Percentiles rank a stretch among this genome's conserved stretches.
Evolutionary conservation across 2,888 invertebrate species (phyloP).

Genomic region (Neuroscelio doddi): DNA sequence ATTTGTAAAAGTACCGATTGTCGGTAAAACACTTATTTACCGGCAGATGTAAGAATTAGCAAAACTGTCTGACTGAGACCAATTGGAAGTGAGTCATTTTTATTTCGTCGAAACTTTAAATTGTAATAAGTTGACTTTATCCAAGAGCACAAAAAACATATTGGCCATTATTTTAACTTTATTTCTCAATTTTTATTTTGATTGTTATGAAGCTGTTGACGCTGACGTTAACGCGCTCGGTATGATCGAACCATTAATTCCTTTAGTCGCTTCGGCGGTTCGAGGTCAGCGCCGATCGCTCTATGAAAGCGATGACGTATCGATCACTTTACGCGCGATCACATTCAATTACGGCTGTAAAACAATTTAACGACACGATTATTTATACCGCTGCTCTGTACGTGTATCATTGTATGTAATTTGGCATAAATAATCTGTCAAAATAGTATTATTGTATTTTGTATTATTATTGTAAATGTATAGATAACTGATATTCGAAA

Average conservation of each 20-base stretch:
- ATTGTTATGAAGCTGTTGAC: background rate
- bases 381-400: conserved; percentile 21
- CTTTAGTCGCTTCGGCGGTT: conserved; percentile 19
- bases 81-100: background rate
- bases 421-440: conserved; percentile 33
- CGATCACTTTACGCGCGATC: conserved; percentile 38
- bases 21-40: too few species aligned
- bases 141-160: too few species aligned
- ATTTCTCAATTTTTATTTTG: background rate
- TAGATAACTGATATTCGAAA: too few species aligned
- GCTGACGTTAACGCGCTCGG: background rate
- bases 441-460: conserved; percentile 18
- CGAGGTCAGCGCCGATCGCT: conserved; percentile 28
- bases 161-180: too few species aligned
- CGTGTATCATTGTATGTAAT: background rate
- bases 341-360: conserved; percentile 39
- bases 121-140: too few species aligned
- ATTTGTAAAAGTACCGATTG: too few species aligned
- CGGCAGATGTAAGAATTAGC: too few species aligned
- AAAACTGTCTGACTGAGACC: background rate
- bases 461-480: background rate
- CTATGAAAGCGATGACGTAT: conserved; percentile 34
- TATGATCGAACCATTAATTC: conserved; percentile 6
- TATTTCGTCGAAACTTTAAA: too few species aligned
- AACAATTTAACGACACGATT: conserved; percentile 41